Evolutionary conservation across 2,113 vertebrate genomes (phyloP).

Genomic region (Chrysemys picta): DNA sequence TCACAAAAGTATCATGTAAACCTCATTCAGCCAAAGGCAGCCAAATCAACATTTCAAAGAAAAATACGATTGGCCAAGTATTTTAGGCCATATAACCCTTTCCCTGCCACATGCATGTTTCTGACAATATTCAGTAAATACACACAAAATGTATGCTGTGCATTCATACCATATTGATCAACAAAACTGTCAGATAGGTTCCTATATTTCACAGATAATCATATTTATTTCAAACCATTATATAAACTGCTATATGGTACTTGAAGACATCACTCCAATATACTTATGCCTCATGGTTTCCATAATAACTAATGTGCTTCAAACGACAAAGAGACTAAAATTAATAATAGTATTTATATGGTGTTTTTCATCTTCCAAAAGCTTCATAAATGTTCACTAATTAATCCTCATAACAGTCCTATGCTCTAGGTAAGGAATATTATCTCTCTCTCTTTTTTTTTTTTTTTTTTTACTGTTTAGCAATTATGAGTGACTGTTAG

Average conservation of each 20-base stretch:
- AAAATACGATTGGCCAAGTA: background rate
- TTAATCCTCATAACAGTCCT: background rate
- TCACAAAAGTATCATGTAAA: background rate
- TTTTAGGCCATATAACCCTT: background rate
- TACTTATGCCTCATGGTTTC: background rate
- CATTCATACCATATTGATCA: background rate
- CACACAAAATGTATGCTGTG: background rate
- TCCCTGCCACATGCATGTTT: background rate
- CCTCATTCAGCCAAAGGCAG: background rate
- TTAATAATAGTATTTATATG: background rate
- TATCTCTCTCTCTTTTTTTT: background rate
- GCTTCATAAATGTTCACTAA: background rate
- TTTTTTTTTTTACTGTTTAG: background rate
- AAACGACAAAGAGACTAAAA: background rate
- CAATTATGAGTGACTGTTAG: background rate
- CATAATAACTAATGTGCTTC: background rate
- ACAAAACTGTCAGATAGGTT: background rate
- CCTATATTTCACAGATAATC: background rate
- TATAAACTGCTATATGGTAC: background rate
- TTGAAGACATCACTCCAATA: background rate
- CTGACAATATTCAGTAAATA: background rate
- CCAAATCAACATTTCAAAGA: background rate
- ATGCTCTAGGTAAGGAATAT: background rate
- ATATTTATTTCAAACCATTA: background rate
- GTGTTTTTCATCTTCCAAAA: background rate